Evolutionary conservation across 2,888 invertebrate species (phyloP).

Genomic region (Mythimna ferrago): DNA sequence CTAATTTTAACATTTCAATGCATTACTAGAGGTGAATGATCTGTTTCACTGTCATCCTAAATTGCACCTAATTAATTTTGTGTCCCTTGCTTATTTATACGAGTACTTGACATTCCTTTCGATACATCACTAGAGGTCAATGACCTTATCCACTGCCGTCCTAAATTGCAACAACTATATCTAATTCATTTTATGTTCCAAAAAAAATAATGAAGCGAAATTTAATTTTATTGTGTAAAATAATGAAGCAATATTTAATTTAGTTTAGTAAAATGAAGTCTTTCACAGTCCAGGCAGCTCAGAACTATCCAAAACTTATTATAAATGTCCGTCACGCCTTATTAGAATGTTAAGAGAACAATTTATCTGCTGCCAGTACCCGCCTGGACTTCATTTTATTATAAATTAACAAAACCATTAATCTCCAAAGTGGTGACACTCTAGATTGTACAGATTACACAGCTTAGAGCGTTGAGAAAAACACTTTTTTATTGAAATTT

Average conservation of each 20-base stretch:
- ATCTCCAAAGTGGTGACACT: constrained; percentile 55
- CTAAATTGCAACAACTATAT: too few relatives aligned
- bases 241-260: not conserved
- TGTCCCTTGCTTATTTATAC: too few relatives aligned
- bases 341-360: constrained; percentile 50
- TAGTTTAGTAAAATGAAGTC: not conserved
- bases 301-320: constrained; percentile 13
- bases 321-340: constrained; percentile 25
- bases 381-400: constrained; percentile 51
- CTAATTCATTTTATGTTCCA: too few relatives aligned
- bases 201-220: too few relatives aligned
- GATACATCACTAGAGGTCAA: too few relatives aligned
- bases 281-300: not conserved
- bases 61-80: too few relatives aligned
- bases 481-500: constrained; percentile 42
- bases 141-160: too few relatives aligned
- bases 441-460: constrained; percentile 52
- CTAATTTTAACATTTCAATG: too few relatives aligned
- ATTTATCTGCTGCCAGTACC: constrained; percentile 54
- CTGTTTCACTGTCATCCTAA: too few relatives aligned
- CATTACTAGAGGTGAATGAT: too few relatives aligned
- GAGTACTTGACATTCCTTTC: too few relatives aligned
- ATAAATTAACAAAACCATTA: constrained; percentile 59
- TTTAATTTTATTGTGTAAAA: too few relatives aligned
- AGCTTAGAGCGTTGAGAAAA: constrained; percentile 26